A percentile compares a stretch with the other conserved stretches of the same genome.
These are phyloP conservation scores for Pseudomyrmex concolor DNA, from an alignment of 1,140 invertebrate species.

Conservation along the genomic window DNA sequence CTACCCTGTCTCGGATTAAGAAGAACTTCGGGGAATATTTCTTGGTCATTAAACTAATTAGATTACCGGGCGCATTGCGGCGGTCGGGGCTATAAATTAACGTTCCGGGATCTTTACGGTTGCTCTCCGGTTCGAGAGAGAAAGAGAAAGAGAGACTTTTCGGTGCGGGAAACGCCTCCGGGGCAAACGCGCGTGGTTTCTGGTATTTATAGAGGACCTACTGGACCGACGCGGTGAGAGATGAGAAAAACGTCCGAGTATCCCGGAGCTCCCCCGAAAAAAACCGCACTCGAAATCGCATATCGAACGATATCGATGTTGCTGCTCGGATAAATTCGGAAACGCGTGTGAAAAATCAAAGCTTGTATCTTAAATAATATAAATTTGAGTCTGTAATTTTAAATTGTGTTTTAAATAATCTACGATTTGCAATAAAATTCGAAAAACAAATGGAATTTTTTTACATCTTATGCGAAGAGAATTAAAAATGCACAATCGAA, in stretches of 20 bases:
- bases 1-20: constrained; percentile 58
- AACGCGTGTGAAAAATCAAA: too few relatives aligned
- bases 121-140: constrained; percentile 7
- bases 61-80: constrained; percentile 61
- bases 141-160: not conserved
- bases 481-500: not conserved
- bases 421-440: constrained; percentile 3
- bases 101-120: constrained; percentile 58
- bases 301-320: constrained; percentile 5
- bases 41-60: constrained; percentile 68
- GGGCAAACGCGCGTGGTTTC: constrained; percentile 42
- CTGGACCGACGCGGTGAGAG: not conserved
- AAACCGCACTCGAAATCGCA: constrained; percentile 11
- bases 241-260: not conserved
- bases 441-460: not conserved
- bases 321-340: not conserved
- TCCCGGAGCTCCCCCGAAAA: not conserved
- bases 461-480: not conserved
- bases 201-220: constrained; percentile 56
- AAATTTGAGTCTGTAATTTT: not conserved
- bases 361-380: too few relatives aligned
- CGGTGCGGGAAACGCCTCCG: constrained; percentile 43
- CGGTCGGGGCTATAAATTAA: constrained; percentile 63
- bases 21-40: constrained; percentile 63
- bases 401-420: not conserved